Evolutionary conservation across 2,113 vertebrate genomes (phyloP), one percentile per base, ranked within the genome.

Genomic region (Bujurquina vittata): DNA sequence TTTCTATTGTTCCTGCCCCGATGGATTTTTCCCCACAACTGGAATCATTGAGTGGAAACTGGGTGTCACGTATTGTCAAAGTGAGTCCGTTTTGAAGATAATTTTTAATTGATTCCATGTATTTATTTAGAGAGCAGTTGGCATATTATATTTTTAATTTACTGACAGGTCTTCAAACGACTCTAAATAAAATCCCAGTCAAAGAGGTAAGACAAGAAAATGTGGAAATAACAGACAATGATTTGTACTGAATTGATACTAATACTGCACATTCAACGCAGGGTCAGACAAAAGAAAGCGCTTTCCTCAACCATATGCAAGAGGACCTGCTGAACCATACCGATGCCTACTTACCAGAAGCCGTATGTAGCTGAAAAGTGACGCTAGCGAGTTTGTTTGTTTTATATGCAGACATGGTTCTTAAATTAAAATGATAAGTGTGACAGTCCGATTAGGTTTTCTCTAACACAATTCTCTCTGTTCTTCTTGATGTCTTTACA

Each of bases 1-100:
- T 22, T 94, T 88, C 67, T 76, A 76, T 40, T 95, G 94, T 49
- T 93, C 86, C 20, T 95, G 94, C 79, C 80, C 81, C 2, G 89
- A 93, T 8, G 90, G 85, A 59, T 94, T 83, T 14, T 92, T 49
- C 59, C 90, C 94, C 22, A 83, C 93, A 22, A 92, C 91, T 26
- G 93, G 92, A 37, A 72, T 72, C 0, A 9, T 93, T 1, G 0
- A 73, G 23, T 94, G 94, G 93, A 26, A 0, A 0, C 1, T 77
- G 0, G 87, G 77, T 2, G 12, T 75, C 31, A 72, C 91, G 4
- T 89, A 62, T 75, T 95, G 94, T 83, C 1, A 89, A 84, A 84
- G 94, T 94, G 74, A 84, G 88, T 29, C 12, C 3, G 1, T 29
- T 54, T 72, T 46, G 31, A 72, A 26, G 10, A 54, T 52, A 8